Base-by-base conservation (phyloP, 92 coral and sea anemone genomes). In the Chrysogorgia sp. region DNA sequence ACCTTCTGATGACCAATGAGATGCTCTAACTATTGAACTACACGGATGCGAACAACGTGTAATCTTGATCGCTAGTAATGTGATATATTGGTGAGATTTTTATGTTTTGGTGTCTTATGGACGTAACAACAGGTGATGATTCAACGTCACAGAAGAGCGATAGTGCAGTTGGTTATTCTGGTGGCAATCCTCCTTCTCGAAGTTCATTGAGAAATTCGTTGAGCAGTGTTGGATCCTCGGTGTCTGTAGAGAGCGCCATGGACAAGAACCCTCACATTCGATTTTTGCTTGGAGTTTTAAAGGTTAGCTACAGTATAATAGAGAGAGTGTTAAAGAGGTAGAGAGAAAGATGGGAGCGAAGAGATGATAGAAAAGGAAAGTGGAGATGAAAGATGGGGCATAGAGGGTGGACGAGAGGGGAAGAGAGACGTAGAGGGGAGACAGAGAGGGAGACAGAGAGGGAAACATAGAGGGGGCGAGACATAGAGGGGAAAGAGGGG, bases 241-340 rank as follows among this genome's bases (percentile, higher is more conserved):
- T 52, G 35, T 71, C 78, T 15, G 26, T 71, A 50, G 78, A 71
- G 34, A 71, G 78, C 33, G 78, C 63, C 58, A 58, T 37, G 58
- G 78, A 71, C 23, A 30, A 47, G 23, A 58, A 58, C 37, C 78
- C 78, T 50, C 78, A 71, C 17, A 50, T 71, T 9, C 78, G 78
- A 19, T 71, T 71, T 32, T 53, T 71, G 78, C 63, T 71, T 29
- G 78, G 78, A 28, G 49, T 71, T 71, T 52, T 71, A 34, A 71
- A 71, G 64, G 78, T 71, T 13, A 2, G 78, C 52, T 23, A 68
- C 8, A 14, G 13, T 20, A 30, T 6, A 12, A 37, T 12, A 37
- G 43, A n/a, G 15, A 47, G 10, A 15, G n/a, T 2, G 53, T 7
- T 7, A 47, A 47, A n/a, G 53, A 47, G n/a, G 10, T 7, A 47